phyloP scores from a whole-genome alignment of 2,888 invertebrate genomes.

The Callyntrura sp. region DNA sequence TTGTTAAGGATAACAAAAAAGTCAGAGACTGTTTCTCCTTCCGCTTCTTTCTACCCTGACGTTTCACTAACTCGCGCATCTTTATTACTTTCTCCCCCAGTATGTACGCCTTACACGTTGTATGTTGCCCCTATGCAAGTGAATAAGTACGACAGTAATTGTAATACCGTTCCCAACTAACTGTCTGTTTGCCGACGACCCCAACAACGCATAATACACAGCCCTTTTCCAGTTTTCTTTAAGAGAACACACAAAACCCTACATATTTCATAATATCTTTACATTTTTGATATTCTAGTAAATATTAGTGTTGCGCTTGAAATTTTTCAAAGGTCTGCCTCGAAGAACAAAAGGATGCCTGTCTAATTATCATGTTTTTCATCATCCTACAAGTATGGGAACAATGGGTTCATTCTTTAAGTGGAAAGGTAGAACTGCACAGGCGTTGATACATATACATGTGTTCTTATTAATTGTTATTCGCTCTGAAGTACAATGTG shows the following conservation, averaged over 20 bases:
- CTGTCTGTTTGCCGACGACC: no score
- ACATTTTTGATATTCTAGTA: background rate
- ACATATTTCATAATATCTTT: background rate
- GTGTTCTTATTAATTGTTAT: no score
- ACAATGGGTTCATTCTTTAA: background rate
- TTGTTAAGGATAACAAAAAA: background rate
- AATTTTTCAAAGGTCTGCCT: background rate
- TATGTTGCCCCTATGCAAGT: no score
- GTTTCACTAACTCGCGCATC: no score
- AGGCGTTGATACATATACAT: background rate
- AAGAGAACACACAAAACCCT: background rate
- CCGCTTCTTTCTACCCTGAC: no score
- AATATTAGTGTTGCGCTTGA: background rate
- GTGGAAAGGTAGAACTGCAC: background rate
- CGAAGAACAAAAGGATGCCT: background rate
- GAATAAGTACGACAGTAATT: no score
- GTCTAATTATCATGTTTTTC: slow-evolving; percentile 29
- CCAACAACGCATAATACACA: no score
- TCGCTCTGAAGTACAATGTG: no score
- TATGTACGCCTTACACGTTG: no score
- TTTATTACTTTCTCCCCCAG: no score
- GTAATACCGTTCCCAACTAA: no score
- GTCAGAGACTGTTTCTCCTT: background rate
- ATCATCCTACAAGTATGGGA: background rate
- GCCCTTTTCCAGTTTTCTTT: background rate